Evolutionary conservation across 2,888 invertebrate genomes (phyloP).

Genomic region (Agonopterix subpropinquella): DNA sequence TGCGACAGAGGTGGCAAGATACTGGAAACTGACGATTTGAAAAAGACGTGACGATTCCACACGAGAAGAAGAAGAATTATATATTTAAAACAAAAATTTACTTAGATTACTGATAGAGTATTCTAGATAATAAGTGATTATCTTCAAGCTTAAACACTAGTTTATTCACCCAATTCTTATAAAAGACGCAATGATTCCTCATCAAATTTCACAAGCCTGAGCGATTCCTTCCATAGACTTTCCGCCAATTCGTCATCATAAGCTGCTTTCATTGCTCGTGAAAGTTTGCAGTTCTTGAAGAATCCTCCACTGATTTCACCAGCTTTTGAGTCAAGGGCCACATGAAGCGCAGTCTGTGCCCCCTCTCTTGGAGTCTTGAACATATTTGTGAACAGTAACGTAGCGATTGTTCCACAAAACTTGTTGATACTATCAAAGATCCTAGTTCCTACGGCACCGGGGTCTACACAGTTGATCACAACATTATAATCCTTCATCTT

Average conservation of each 20-base stretch:
- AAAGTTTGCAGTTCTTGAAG: conserved; percentile 81
- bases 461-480: conserved; percentile 84
- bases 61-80: too few relatives aligned
- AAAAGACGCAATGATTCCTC: conserved; percentile 22
- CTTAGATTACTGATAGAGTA: too few relatives aligned
- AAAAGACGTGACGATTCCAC: too few relatives aligned
- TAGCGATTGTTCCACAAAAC: conserved; percentile 53
- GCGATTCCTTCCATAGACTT: conserved; percentile 85
- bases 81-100: too few relatives aligned
- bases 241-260: conserved; percentile 79
- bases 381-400: background rate
- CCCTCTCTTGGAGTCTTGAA: conserved; percentile 84
- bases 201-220: conserved; percentile 77
- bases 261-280: conserved; percentile 68
- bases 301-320: conserved; percentile 80
- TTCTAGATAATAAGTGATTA: too few relatives aligned
- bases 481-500: conserved; percentile 75
- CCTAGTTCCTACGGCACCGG: conserved; percentile 83
- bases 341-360: conserved; percentile 82
- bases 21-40: too few relatives aligned
- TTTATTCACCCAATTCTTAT: too few relatives aligned
- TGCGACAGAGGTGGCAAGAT: too few relatives aligned
- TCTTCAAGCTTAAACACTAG: too few relatives aligned
- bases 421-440: conserved; percentile 74
- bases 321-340: conserved; percentile 81